A percentile compares a stretch with the other conserved stretches of the same genome.
phyloP scores from a whole-genome alignment of 2,888 invertebrate species.

The Thera obeliscata region DNA sequence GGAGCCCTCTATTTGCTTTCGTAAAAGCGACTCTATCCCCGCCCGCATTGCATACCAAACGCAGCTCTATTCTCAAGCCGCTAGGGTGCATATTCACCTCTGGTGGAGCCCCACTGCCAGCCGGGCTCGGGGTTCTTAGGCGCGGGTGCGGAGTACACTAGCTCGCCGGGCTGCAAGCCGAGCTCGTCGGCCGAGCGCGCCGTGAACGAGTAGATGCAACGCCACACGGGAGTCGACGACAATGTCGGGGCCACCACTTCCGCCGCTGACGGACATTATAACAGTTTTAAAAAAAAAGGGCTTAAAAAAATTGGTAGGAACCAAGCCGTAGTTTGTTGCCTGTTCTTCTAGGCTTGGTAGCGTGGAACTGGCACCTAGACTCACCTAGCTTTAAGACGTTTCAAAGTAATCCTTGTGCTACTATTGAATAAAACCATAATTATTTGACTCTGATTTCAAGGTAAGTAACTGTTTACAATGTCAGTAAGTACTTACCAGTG shows the following conservation, averaged over 20 bases:
- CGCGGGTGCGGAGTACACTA: slow-evolving; percentile 90
- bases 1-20: neutral
- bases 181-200: slow-evolving; percentile 97
- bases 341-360: too few species aligned
- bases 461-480: neutral
- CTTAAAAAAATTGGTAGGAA: too few species aligned
- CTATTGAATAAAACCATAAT: too few species aligned
- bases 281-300: too few species aligned
- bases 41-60: neutral
- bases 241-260: slow-evolving; percentile 30
- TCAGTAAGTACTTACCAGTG: slow-evolving; percentile 52
- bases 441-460: neutral
- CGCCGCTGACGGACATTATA: slow-evolving; percentile 3
- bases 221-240: slow-evolving; percentile 84
- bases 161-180: slow-evolving; percentile 96
- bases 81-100: slow-evolving; percentile 77
- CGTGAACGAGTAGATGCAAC: slow-evolving; percentile 96
- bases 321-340: too few species aligned
- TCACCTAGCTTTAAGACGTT: too few species aligned
- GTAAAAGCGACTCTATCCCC: neutral
- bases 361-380: too few species aligned
- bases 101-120: slow-evolving; percentile 97
- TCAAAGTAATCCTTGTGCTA: too few species aligned
- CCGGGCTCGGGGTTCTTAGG: slow-evolving; percentile 95
- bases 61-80: too few species aligned